Conservation (phyloP, 2,113 vertebrate species). For the Anseranas semipalmata region DNA sequence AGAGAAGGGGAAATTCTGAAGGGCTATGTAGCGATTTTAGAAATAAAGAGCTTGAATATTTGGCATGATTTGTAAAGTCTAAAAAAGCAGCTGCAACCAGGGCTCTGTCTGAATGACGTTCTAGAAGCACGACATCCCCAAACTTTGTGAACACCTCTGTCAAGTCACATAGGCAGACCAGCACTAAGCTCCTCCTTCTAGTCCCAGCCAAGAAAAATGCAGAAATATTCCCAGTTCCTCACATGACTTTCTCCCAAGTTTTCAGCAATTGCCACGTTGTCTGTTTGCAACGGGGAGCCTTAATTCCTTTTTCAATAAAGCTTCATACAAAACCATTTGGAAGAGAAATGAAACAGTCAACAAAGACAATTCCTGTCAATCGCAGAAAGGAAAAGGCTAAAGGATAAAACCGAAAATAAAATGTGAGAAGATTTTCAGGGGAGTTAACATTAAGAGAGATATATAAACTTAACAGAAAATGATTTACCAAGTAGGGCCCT, state of each 20-base stretch:
- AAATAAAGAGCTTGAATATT: background rate
- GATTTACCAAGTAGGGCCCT: background rate
- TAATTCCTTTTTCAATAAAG: background rate
- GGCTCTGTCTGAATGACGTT: background rate
- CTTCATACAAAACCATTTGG: background rate
- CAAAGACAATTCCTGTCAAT: background rate
- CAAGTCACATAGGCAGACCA: background rate
- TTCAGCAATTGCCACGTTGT: background rate
- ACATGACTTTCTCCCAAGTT: background rate
- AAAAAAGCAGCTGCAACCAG: background rate
- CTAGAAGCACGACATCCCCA: background rate
- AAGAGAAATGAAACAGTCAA: background rate
- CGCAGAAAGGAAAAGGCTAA: background rate
- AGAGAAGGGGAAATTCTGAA: background rate
- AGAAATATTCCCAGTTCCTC: background rate
- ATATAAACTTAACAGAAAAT: background rate
- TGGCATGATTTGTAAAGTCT: background rate
- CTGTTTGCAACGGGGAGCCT: background rate
- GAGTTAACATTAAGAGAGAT: background rate
- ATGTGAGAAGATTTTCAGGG: background rate
- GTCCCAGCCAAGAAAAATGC: background rate
- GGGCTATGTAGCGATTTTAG: background rate
- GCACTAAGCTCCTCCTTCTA: background rate
- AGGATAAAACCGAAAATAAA: background rate
- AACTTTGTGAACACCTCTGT: background rate